Base-by-base conservation (phyloP, 35 echinoderm and acorn worm species). In the Strongylocentrotus purpuratus region DNA sequence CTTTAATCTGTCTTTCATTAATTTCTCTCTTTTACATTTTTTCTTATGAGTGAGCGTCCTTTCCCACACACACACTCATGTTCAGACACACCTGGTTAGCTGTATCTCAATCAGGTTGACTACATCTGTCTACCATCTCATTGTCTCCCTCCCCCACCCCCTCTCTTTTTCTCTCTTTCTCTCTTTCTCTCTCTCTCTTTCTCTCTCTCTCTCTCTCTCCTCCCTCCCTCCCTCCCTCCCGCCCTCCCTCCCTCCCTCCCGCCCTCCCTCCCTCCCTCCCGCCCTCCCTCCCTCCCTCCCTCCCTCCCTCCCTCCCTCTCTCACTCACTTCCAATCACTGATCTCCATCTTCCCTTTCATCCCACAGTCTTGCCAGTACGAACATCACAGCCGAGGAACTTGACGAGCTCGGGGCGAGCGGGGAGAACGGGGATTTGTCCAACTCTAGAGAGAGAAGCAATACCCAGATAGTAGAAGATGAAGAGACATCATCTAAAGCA, bases 401-500 rank as follows among this genome's bases (percentile, higher is more conserved):
- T 47, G 91, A 93, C 31, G 48, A 58, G 17, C 48, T 93, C 17
- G 91, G 91, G 15, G 48, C 45, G 4, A 93, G 46, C 28, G 48
- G 48, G 13, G 48, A 93, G 47, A 46, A 89, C 2, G 46, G 46
- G 91, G 91, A 93, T 32, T 14, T 50, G 41, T 18, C 91, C 3
- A 58, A 46, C 48, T 18, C 46, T 47, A 31, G 48, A 93, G 91
- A 93, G 46, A 58, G 46, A 32, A 47, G 48, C 48, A 31, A 46
- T 58, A 33, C 87, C 91, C 87, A 46, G 33, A 89, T 45, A 46
- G 85, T 31, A 33, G 48, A 93, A n/a, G 91, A 93, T 3, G 91
- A 93, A 31, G 91, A 93, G 48, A 93, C 91, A 2, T 93, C 91
- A n/a, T 93, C 91, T 8, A 93, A 58, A 58, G 91, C 91, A 25